Evolutionary conservation across 1,140 invertebrate genomes (phyloP).

Genomic region (Pogonomyrmex barbatus): DNA sequence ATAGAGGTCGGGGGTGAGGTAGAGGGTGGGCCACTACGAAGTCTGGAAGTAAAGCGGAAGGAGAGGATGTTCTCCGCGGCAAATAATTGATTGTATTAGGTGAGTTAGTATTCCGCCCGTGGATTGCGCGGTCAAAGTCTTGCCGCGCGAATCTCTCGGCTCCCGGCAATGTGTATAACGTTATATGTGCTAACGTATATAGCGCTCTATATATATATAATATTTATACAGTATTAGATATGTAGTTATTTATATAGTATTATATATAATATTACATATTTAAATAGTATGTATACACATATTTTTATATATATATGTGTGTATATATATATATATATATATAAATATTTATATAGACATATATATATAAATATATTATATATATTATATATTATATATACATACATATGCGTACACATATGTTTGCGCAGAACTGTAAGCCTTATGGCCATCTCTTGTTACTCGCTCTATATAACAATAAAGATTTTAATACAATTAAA

Average conservation of each 20-base stretch:
- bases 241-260: background rate
- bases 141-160: conserved; percentile 71
- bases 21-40: conserved; percentile 53
- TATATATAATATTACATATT: background rate
- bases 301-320: background rate
- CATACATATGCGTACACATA: conserved; percentile 28
- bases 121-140: conserved; percentile 78
- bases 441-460: conserved; percentile 61
- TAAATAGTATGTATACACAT: background rate
- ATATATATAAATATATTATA: background rate
- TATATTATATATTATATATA: background rate
- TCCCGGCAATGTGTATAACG: background rate
- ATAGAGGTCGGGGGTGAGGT: conserved; percentile 51
- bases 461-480: conserved; percentile 64
- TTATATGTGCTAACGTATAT: background rate
- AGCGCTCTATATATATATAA: background rate
- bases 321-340: background rate
- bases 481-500: conserved; percentile 22
- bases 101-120: conserved; percentile 83
- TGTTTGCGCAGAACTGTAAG: conserved; percentile 78
- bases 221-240: background rate
- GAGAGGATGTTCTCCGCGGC: conserved; percentile 79
- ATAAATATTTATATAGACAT: background rate
- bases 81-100: conserved; percentile 86
- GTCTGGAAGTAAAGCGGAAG: conserved; percentile 81